Base-by-base conservation (phyloP, 1,140 invertebrate genomes). In the Drosophila jambulina region DNA sequence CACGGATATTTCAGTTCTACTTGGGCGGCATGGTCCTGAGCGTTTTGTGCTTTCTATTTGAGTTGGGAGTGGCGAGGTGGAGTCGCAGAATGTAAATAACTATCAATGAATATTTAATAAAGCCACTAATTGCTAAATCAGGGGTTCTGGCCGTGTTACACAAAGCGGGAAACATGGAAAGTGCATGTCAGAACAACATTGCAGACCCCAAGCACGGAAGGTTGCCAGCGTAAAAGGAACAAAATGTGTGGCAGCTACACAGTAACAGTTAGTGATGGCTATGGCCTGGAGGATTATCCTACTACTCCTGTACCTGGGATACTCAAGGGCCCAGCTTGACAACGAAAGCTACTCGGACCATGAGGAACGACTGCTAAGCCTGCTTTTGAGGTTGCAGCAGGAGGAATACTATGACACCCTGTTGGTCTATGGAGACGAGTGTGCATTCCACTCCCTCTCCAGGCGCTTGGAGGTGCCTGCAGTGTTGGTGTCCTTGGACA, bases 351-450 rank as follows among this genome's bases (percentile, higher is more conserved):
- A 71, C 1, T 1, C 34, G n/a, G 6, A 43, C 0, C 10, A 21
- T 38, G 54, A 38, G 8, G 23, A 70, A 12, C 38, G 34, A 19
- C 9, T 79, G 23, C 15, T 63, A 4, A 36, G 51, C 8, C 56
- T 82, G 1, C 10, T 87, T 3, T 2, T 27, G 15, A 54, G 45
- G 29, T 42, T 87, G 12, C 49, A 57, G 21, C 15, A 27, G 2
- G 83, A 82, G 34, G 48, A 48, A 19, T 3, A 53, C 15, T 87
- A 43, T 21, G 57, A 87, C 13, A 87, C 79, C 0, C 8, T 86
- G 0, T 10, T 79, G 1, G 4, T 86, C 0, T 80, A 86, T 43
- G 71, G 74, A 23, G 32, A 40, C 0, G 43, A 46, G 15, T 86
- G 83, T 23, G n/a, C 59, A 25, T 76, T 82, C 9, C 62, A 70